Evolutionary conservation across 2,888 invertebrate species (phyloP).

Genomic region (Octodonta nipae): DNA sequence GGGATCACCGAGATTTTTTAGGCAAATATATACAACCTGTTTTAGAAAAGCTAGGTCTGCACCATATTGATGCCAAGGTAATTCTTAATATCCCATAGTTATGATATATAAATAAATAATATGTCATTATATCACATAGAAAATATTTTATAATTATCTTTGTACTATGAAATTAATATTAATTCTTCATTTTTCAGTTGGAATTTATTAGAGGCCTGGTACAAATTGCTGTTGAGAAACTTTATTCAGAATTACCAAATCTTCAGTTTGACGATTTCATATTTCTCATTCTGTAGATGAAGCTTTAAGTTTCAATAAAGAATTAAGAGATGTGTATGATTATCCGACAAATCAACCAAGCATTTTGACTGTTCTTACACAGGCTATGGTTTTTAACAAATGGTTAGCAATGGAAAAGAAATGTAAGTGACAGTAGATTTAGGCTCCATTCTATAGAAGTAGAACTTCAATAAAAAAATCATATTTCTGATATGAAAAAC

Average conservation of each 20-base stretch:
- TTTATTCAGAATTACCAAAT: constrained; percentile 63
- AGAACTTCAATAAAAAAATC: too few relatives aligned
- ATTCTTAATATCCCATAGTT: too few relatives aligned
- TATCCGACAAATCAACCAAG: constrained; percentile 60
- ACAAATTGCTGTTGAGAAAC: constrained; percentile 69
- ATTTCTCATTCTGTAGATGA: constrained; percentile 84
- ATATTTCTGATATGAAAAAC: too few relatives aligned
- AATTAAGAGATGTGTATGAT: constrained; percentile 51
- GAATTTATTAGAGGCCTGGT: constrained; percentile 80
- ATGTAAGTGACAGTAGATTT: too few relatives aligned
- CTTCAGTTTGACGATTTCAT: constrained; percentile 68
- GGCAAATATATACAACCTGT: constrained; percentile 67
- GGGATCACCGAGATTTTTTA: constrained; percentile 69
- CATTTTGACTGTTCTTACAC: constrained; percentile 68
- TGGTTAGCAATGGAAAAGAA: constrained; percentile 86
- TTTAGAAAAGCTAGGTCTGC: constrained; percentile 55
- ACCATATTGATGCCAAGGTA: constrained; percentile 59
- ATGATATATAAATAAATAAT: neutral
- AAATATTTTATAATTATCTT: too few relatives aligned
- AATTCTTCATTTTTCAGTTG: constrained; percentile 51
- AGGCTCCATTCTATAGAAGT: too few relatives aligned
- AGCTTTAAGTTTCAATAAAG: constrained; percentile 76
- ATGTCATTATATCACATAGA: too few relatives aligned
- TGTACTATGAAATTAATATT: too few relatives aligned
- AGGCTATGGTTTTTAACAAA: constrained; percentile 65